Conservation (phyloP, 2,888 invertebrate species). For the Phengaris alcon region DNA sequence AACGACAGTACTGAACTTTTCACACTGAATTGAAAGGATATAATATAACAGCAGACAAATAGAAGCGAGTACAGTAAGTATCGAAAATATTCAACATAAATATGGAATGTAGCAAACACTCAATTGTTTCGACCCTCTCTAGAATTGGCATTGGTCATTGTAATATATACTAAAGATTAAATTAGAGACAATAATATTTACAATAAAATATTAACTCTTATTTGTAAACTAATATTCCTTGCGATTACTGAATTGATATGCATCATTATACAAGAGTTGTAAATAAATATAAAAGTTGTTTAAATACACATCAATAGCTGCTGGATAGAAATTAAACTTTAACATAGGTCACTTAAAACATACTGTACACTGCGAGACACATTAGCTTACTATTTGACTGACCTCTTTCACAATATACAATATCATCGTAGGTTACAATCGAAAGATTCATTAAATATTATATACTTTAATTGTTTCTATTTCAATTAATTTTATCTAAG, state of each 20-base stretch:
- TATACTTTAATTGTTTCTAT: slow-evolving; percentile 75
- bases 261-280: slow-evolving; percentile 63
- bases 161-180: slow-evolving; percentile 67
- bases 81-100: slow-evolving; percentile 77
- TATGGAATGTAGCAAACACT: slow-evolving; percentile 80
- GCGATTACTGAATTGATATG: slow-evolving; percentile 75
- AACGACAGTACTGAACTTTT: slow-evolving; percentile 41
- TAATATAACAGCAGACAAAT: slow-evolving; percentile 36
- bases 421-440: slow-evolving; percentile 65
- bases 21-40: slow-evolving; percentile 19
- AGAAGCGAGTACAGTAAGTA: slow-evolving; percentile 58
- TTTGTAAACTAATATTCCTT: slow-evolving; percentile 72
- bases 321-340: slow-evolving; percentile 72
- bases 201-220: slow-evolving; percentile 76
- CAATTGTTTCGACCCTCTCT: slow-evolving; percentile 73
- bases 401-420: slow-evolving; percentile 64
- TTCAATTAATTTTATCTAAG: slow-evolving; percentile 77
- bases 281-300: slow-evolving; percentile 79
- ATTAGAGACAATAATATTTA: slow-evolving; percentile 73
- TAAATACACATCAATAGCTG: slow-evolving; percentile 74
- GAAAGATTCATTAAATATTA: slow-evolving; percentile 75
- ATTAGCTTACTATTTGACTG: slow-evolving; percentile 62
- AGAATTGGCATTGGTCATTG: slow-evolving; percentile 66
- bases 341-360: slow-evolving; percentile 69
- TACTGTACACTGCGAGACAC: slow-evolving; percentile 72